Conservation (phyloP, 1,140 invertebrate genomes). For the Probaryconus sp. region DNA sequence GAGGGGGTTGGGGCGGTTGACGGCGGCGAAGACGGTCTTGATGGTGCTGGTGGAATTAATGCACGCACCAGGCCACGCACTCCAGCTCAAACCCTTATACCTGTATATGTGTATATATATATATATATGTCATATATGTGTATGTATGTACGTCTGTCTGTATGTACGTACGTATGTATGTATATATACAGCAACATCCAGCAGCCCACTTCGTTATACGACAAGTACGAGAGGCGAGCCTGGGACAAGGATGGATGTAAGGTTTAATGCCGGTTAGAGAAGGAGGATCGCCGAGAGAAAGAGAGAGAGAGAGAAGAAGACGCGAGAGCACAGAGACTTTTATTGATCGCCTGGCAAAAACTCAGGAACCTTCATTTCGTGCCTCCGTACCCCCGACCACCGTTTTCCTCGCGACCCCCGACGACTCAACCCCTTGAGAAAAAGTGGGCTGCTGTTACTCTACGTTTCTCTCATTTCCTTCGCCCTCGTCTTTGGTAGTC, state of each 20-base stretch:
- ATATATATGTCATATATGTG: conserved; percentile 37
- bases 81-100: conserved; percentile 69
- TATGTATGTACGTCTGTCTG: conserved; percentile 42
- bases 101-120: conserved; percentile 34
- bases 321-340: conserved; percentile 76
- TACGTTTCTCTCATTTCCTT: conserved; percentile 55
- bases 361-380: conserved; percentile 77
- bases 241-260: conserved; percentile 27
- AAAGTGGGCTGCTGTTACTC: conserved; percentile 62
- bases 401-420: conserved; percentile 53
- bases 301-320: conserved; percentile 55
- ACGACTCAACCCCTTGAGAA: conserved; percentile 64
- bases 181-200: conserved; percentile 58
- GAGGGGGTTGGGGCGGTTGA: conserved; percentile 32
- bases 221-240: conserved; percentile 72
- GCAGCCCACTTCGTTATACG: conserved; percentile 77
- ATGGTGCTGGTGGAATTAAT: conserved; percentile 76
- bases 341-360: conserved; percentile 79
- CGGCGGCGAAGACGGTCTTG: conserved; percentile 58
- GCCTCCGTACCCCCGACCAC: conserved; percentile 71
- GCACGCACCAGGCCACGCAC: conserved; percentile 76
- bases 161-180: background rate
- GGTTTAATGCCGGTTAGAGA: conserved; percentile 19
- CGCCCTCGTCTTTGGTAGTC: conserved; percentile 40
- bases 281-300: conserved; percentile 45